Conservation (phyloP, 2,113 vertebrate species). For the Ursus arctos region DNA sequence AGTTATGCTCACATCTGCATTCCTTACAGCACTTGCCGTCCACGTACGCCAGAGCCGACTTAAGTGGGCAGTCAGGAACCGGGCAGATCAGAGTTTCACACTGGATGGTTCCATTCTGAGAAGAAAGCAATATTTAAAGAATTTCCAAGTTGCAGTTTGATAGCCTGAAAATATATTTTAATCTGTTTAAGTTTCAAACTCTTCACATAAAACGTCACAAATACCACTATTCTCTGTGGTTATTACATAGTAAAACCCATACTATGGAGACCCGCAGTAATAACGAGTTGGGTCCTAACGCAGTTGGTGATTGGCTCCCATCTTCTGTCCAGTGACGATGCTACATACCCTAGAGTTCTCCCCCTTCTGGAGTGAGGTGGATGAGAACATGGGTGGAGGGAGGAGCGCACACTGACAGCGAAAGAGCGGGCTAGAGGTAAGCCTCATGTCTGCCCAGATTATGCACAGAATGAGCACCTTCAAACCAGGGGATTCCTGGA, state of each 20-base stretch:
- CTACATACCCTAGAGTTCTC: neutral
- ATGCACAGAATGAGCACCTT: neutral
- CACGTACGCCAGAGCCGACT: conserved; percentile 92
- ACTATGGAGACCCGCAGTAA: conserved; percentile 25
- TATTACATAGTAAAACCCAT: neutral
- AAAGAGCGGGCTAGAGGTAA: neutral
- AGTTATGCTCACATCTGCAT: conserved; percentile 94
- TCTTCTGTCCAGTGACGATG: neutral
- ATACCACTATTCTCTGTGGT: conserved; percentile 5
- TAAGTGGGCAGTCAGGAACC: conserved; percentile 91
- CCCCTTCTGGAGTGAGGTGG: neutral
- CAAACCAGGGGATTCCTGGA: neutral
- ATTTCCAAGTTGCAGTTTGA: conserved; percentile 38
- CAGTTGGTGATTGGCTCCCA: neutral
- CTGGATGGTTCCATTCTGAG: conserved; percentile 95
- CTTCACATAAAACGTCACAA: conserved; percentile 9
- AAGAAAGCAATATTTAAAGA: conserved; percentile 74
- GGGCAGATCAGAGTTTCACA: conserved; percentile 95
- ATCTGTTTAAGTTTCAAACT: conserved; percentile 63
- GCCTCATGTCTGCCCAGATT: neutral
- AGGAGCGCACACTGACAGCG: neutral
- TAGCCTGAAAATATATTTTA: conserved; percentile 32
- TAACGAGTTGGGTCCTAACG: neutral
- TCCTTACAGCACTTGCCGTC: conserved; percentile 97
- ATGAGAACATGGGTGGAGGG: neutral